Percentiles rank a stretch among this genome's conserved stretches.
phyloP scores from a whole-genome alignment of 53 echinoderm and acorn worm genomes.

The Glandiceps talaboti region DNA sequence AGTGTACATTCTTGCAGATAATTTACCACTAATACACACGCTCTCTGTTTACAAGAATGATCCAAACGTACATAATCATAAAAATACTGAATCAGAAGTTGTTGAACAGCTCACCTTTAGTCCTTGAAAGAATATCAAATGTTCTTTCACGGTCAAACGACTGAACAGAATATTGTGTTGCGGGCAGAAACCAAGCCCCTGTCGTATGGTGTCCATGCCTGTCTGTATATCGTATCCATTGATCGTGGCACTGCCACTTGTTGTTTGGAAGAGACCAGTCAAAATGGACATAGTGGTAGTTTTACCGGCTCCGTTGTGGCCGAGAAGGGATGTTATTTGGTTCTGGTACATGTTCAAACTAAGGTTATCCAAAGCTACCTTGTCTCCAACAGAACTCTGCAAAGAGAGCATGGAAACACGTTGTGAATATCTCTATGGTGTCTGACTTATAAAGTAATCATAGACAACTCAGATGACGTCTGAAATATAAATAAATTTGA shows the following conservation, averaged over 20 bases:
- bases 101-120: constrained; percentile 87
- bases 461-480: too few relatives aligned
- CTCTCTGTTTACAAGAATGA: too few relatives aligned
- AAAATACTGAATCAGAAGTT: too few relatives aligned
- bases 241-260: constrained; percentile 62
- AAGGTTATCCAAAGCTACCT: constrained; percentile 88
- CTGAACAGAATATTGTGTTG: constrained; percentile 97
- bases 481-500: too few relatives aligned
- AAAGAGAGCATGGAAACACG: too few relatives aligned
- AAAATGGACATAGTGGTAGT: constrained; percentile 99
- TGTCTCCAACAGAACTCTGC: constrained; percentile 88
- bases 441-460: too few relatives aligned
- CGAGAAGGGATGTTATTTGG: constrained; percentile 92
- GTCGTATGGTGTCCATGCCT: constrained; percentile 67
- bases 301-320: constrained; percentile 98
- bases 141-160: constrained; percentile 87
- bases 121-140: constrained; percentile 82
- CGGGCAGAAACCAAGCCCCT: constrained; percentile 86
- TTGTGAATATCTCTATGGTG: too few relatives aligned
- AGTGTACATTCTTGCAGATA: too few relatives aligned
- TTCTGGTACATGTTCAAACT: constrained; percentile 89
- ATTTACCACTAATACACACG: too few relatives aligned
- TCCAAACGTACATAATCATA: too few relatives aligned
- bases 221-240: constrained; percentile 61
- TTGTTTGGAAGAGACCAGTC: constrained; percentile 91